Evolutionary conservation across 1,140 invertebrate genomes (phyloP), one percentile per base, ranked within the genome.

Genomic region (Apocrypta bakeri): DNA sequence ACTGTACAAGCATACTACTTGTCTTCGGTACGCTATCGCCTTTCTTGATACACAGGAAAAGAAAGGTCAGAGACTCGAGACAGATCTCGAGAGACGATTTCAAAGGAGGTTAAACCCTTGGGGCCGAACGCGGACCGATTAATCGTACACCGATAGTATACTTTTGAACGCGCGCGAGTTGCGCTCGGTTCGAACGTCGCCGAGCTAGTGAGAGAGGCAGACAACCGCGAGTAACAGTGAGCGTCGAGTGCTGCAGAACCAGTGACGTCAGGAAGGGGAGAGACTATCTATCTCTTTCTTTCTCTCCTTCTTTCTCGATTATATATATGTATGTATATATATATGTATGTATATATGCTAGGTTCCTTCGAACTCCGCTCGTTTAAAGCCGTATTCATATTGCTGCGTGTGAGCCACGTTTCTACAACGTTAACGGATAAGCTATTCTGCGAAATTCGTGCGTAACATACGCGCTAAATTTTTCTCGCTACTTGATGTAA

Each of bases 181-280:
- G 42, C 75, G 71, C 76, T 75, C 72, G 71, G 77, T 31, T n/a
- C 77, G 82, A 27, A 0, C 77, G 71, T 40, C 69, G 82, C 77
- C 82, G 82, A 80, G 63, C 82, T 40, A 83, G 82, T 83, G 77
- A 83, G 77, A 79, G 82, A 77, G 77, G 17, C n/a, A n/a, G 48
- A 56, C 17, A n/a, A 17, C n/a, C n/a, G 14, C 48, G 48, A 56
- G 48, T 56, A 29, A n/a, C 29, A 24, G 42, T 29, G 73, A 33
- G 29, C 31, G 73, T 31, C 42, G 66, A 42, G 66, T 68, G 61
- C 61, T 71, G n/a, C n/a, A n/a, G 77, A 48, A 81, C 79, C 79
- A 81, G 79, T 81, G 79, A 81, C 79, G 79, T 81, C 79, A 81
- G 17, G 31, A 40, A 56, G 37, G 27, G 25, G 64, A 17, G 33